phyloP scores from a whole-genome alignment of 2,797 vertebrate genomes.

The Dendrocincla tyrannina region DNA sequence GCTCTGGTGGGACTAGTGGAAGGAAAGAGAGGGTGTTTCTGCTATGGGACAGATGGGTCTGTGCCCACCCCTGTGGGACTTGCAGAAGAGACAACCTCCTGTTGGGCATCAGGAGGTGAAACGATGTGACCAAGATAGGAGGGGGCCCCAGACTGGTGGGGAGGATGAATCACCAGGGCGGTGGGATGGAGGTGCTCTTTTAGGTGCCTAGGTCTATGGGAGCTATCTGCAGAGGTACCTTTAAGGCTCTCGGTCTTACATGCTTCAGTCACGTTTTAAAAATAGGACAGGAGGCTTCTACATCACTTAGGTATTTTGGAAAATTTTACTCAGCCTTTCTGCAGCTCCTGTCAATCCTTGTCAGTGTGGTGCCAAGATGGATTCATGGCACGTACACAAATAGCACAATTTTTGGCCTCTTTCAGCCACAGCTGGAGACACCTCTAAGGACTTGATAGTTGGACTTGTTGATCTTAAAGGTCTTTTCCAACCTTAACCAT shows the following conservation, averaged over 20 bases:
- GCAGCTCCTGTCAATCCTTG: conserved; percentile 60
- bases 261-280: conserved; percentile 54
- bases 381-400: neutral
- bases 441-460: neutral
- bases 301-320: conserved; percentile 60
- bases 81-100: neutral
- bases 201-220: neutral
- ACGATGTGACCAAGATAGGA: rapidly evolving
- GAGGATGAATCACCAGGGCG: neutral
- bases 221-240: conserved; percentile 19
- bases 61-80: neutral
- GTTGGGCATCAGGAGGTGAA: neutral
- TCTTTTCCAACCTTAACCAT: neutral
- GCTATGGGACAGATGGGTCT: rapidly evolving
- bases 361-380: neutral
- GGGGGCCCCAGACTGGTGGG: rapidly evolving
- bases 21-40: neutral
- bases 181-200: neutral
- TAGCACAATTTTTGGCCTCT: neutral
- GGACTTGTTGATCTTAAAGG: neutral
- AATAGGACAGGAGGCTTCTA: conserved; percentile 56
- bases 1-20: neutral
- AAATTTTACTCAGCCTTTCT: conserved; percentile 65
- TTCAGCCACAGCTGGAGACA: neutral
- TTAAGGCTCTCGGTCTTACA: conserved; percentile 23